Evolutionary conservation across 2,888 invertebrate species (phyloP).

Genomic region (Trypoxylon attenuatum): DNA sequence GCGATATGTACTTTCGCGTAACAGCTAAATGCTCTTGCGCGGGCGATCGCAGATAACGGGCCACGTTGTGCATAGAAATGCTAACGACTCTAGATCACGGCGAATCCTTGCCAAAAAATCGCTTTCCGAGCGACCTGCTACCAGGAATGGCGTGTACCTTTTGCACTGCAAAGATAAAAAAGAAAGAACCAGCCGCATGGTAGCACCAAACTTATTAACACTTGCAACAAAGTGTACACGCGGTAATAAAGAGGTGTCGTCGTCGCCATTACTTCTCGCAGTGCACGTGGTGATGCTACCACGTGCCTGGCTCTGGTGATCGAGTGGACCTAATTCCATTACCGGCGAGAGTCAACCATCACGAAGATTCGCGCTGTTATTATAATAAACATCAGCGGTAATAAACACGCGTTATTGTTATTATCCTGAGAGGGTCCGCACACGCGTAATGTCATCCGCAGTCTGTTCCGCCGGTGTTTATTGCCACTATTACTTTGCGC

Average conservation of each 20-base stretch:
- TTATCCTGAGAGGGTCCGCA: slow-evolving; percentile 52
- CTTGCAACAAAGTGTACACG: slow-evolving; percentile 2
- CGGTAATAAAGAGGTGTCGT: slow-evolving; percentile 50
- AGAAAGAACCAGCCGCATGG: no score
- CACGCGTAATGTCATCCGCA: slow-evolving; percentile 7
- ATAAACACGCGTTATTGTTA: slow-evolving; percentile 62
- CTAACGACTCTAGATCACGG: not conserved
- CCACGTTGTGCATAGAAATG: not conserved
- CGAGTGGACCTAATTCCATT: slow-evolving; percentile 61
- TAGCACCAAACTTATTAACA: slow-evolving; percentile 45
- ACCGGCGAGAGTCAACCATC: slow-evolving; percentile 45
- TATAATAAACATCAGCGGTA: slow-evolving; percentile 47
- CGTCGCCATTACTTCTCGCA: slow-evolving; percentile 41
- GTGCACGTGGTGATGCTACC: no score
- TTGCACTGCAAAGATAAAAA: no score
- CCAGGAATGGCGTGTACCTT: no score
- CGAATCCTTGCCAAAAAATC: not conserved
- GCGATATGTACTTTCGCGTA: not conserved
- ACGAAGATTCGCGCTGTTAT: slow-evolving; percentile 63
- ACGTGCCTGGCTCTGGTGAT: no score
- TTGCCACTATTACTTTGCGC: not conserved
- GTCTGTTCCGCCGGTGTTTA: slow-evolving; percentile 9
- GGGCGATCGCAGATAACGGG: not conserved
- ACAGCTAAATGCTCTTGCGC: not conserved
- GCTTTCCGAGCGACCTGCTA: not conserved